These are phyloP conservation scores for Eriocheir sinensis DNA, from an alignment of 1,140 invertebrate species.

Conservation along the genomic window DNA sequence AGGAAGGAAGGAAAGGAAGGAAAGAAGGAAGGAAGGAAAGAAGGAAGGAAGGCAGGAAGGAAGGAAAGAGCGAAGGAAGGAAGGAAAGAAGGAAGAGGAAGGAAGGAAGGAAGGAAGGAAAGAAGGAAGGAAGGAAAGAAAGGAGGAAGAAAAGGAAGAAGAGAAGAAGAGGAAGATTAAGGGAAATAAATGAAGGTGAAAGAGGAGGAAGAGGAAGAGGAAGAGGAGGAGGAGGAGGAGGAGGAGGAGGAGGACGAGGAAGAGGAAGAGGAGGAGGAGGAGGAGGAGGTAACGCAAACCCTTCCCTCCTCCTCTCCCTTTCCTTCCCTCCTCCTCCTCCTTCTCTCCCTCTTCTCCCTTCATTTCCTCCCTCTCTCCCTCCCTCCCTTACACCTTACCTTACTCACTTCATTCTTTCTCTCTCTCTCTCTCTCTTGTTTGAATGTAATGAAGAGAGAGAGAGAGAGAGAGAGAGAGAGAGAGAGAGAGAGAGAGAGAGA, in stretches of 20 bases:
- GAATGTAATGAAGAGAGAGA: too few relatives aligned
- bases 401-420: background rate
- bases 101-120: background rate
- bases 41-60: background rate
- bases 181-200: background rate
- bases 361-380: slow-evolving; percentile 36
- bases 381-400: background rate
- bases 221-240: background rate
- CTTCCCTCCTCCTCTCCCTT: background rate
- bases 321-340: background rate
- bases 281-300: background rate
- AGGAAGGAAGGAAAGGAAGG: background rate
- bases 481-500: too few relatives aligned
- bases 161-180: background rate
- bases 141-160: background rate
- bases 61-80: too few relatives aligned
- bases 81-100: slow-evolving; percentile 3
- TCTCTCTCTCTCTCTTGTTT: too few relatives aligned
- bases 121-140: background rate
- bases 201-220: background rate
- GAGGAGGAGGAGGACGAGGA: background rate
- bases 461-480: background rate
- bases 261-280: background rate
- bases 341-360: slow-evolving; percentile 26
- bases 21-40: background rate